These are phyloP conservation scores for Dryomyza anilis DNA, from an alignment of 2,888 invertebrate genomes.

Conservation along the genomic window DNA sequence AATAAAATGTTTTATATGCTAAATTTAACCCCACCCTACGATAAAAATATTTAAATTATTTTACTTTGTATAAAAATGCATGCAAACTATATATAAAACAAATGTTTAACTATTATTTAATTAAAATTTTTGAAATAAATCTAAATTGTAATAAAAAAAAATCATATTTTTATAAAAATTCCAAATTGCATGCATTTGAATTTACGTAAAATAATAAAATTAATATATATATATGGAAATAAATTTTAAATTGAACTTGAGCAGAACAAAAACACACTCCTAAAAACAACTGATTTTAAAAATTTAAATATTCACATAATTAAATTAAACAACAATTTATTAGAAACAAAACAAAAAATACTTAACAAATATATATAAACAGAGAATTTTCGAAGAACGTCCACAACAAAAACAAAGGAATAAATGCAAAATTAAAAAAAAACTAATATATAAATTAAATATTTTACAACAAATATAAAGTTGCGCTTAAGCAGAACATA, in stretches of 20 bases:
- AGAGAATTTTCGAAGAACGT: conserved; percentile 33
- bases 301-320: conserved; percentile 51
- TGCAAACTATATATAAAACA: no score
- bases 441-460: no score
- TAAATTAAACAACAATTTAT: no score
- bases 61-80: no score
- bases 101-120: no score
- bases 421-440: no score
- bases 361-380: no score
- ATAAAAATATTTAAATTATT: no score
- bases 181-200: not conserved
- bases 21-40: conserved; percentile 52
- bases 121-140: conserved; percentile 25
- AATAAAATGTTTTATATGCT: conserved; percentile 26
- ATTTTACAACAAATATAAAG: no score
- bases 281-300: conserved; percentile 58
- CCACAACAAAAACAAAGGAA: conserved; percentile 17
- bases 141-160: conserved; percentile 34
- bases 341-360: conserved; percentile 36
- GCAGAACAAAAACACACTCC: conserved; percentile 42
- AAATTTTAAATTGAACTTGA: conserved; percentile 16
- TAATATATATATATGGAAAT: not conserved
- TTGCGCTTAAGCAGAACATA: no score
- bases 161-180: conserved; percentile 14
- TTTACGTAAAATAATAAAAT: not conserved